Percentiles rank a stretch among this genome's conserved stretches.
Evolutionary conservation across 2,888 invertebrate species (phyloP).

Genomic region (Caenorhabditis becei): DNA sequence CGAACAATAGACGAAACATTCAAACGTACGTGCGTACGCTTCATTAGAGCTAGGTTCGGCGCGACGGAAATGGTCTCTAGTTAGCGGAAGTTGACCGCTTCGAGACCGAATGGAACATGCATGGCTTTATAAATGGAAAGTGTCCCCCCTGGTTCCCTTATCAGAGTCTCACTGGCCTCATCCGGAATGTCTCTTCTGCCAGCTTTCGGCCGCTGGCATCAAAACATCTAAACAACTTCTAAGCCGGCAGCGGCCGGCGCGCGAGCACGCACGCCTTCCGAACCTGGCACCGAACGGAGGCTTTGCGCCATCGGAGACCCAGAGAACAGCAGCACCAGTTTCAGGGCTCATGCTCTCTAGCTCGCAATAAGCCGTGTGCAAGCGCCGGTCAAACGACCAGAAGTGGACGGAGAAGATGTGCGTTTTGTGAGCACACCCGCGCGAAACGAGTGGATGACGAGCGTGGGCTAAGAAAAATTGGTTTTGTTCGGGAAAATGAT

Average conservation of each 20-base stretch:
- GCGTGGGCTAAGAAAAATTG: constrained; percentile 35
- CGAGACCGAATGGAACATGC: constrained; percentile 14
- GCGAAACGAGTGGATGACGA: constrained; percentile 43
- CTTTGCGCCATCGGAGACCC: constrained; percentile 20
- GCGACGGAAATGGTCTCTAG: constrained; percentile 39
- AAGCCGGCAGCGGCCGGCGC: constrained; percentile 20
- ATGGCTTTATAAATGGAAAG: background rate
- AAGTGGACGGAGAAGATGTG: constrained; percentile 43
- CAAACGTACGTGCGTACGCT: constrained; percentile 48
- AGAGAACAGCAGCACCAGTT: constrained; percentile 46
- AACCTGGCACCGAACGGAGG: constrained; percentile 55
- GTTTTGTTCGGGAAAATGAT: constrained; percentile 38
- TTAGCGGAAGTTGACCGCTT: constrained; percentile 41
- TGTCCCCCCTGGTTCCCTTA: background rate
- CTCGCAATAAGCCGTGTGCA: constrained; percentile 44
- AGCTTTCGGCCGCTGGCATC: constrained; percentile 23
- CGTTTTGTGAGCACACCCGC: background rate
- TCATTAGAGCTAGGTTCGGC: constrained; percentile 40
- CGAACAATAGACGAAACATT: constrained; percentile 45
- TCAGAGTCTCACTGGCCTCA: background rate
- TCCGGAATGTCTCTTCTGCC: background rate
- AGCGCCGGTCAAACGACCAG: constrained; percentile 32
- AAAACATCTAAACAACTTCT: constrained; percentile 47
- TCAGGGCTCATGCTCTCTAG: constrained; percentile 50
- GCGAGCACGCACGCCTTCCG: constrained; percentile 42